Base-by-base conservation (phyloP, 2,888 invertebrate species). In the Ochropleura plecta region DNA sequence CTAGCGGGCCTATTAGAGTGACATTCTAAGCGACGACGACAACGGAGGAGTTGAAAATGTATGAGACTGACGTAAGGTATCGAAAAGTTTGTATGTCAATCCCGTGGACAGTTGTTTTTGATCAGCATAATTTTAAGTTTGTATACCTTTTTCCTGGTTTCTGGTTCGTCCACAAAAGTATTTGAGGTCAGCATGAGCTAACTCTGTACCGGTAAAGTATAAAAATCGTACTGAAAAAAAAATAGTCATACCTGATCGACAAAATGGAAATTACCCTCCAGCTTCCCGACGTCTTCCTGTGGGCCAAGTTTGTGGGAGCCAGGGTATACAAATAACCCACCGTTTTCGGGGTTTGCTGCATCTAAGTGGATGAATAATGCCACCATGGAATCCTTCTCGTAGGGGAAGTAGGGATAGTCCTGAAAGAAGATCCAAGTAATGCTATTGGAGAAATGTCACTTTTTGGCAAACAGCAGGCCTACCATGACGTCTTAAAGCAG, bases 321-420 rank as follows among this genome's bases (percentile, higher is more conserved):
- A 20, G 89, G 88, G 67, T 81, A 89, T 8, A 89, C 88, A 18
- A 86, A 84, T 16, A 89, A 4, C 0, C 88, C 88, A 1, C 97
- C 97, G 81, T 97, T 97, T 77, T 96, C 96, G 1, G 97, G 96
- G 46, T 94, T 95, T 0, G 97, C 95, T 66, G 96, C 96, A 80
- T 97, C 97, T 76, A 97, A 85, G 86, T 97, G 96, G 1, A 97
- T 88, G 83, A 97, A 97, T 3, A 96, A 96, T 3, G 97, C 97
- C 8, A 97, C 92, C 96, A 97, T 96, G 0, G 97, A 95, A 85
- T 97, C 94, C 1, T 97, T 96, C 81, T 97, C 94, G 88, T 95
- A 96, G 0, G 97, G 97, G 85, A 97, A 97, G 85, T 97, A 97
- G 48, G 94, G 97, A 83, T 97, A 97, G 81, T 97, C 97, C 96